Base-by-base conservation (phyloP, 2,797 vertebrate species). In the Lophius americanus region DNA sequence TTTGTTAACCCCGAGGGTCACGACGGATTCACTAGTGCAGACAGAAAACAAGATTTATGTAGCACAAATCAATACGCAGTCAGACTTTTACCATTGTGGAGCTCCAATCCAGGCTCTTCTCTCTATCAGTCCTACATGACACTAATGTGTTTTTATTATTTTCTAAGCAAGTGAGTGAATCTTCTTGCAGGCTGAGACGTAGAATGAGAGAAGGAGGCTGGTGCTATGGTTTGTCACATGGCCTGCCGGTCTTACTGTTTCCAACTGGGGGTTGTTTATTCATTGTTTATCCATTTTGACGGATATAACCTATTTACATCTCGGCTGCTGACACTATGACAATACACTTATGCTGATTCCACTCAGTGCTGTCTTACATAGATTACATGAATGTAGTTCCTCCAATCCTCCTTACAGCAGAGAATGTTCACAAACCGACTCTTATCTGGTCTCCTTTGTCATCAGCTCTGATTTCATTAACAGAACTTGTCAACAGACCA, bases 1-100 rank as follows among this genome's bases (percentile, higher is more conserved):
- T 98, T 98, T 97, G 96, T 97, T 98, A 97, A 98, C 96, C 96
- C 95, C 84, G 42, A 85, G 91, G 96, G 96, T 98, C 96, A 96
- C 92, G 87, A 90, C 94, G 96, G 96, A 98, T 96, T 97, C 96
- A 97, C 96, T 95, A 92, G 94, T 88, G 90, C 91, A 94, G 95
- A 96, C 95, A 95, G 95, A 97, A 97, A 98, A 98, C 95, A 96
- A 96, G 96, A 97, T 97, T 96, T 96, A 97, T 96, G 95, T 95
- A 95, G 95, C 95, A 93, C 92, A 93, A 96, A 99, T 99, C 97
- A 95, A 97, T 98, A 97, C 92, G 89, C 94, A 94, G 94, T 93
- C 94, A 94, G 95, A 96, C 94, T 95, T 96, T 95, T 90, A 78
- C 93, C 92, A 94, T 93, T 93, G 92, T 91, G 90, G 93, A 95